These are phyloP conservation scores for Engraulis encrasicolus DNA, from an alignment of 2,113 vertebrate genomes.

Conservation along the genomic window DNA sequence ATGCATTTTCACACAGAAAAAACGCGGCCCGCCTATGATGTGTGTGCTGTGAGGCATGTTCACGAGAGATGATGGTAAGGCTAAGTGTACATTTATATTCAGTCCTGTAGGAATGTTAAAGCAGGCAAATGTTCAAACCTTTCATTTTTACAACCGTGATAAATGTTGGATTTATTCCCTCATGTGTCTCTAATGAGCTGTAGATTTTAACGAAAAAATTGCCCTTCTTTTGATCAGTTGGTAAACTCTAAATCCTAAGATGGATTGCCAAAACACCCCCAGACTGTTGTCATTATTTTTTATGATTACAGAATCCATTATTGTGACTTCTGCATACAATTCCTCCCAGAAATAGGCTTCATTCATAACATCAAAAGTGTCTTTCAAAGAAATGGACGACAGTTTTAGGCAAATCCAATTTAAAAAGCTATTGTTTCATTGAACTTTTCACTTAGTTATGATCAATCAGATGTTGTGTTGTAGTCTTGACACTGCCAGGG, in stretches of 20 bases:
- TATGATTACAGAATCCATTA: constrained; percentile 68
- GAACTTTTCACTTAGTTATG: no score
- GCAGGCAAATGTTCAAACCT: background rate
- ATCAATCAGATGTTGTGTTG: no score
- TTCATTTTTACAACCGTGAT: background rate
- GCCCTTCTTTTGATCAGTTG: constrained; percentile 73
- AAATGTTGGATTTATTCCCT: constrained; percentile 48
- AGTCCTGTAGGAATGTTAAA: background rate
- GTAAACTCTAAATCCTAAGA: constrained; percentile 69
- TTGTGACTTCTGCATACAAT: constrained; percentile 63
- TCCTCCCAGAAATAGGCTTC: background rate
- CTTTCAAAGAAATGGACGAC: constrained; percentile 19
- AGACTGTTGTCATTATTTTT: constrained; percentile 72
- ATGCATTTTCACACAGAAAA: background rate
- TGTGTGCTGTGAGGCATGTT: background rate
- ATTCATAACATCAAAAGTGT: constrained; percentile 8
- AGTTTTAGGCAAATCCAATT: no score
- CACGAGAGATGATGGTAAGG: background rate
- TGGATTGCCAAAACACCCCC: constrained; percentile 71
- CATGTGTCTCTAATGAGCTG: constrained; percentile 64
- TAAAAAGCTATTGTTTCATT: no score
- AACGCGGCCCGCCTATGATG: background rate
- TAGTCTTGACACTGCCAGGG: no score
- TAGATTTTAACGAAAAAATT: constrained; percentile 68
- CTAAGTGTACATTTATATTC: background rate